phyloP scores from a whole-genome alignment of 2,888 invertebrate species.

The Nephrotoma appendiculata region DNA sequence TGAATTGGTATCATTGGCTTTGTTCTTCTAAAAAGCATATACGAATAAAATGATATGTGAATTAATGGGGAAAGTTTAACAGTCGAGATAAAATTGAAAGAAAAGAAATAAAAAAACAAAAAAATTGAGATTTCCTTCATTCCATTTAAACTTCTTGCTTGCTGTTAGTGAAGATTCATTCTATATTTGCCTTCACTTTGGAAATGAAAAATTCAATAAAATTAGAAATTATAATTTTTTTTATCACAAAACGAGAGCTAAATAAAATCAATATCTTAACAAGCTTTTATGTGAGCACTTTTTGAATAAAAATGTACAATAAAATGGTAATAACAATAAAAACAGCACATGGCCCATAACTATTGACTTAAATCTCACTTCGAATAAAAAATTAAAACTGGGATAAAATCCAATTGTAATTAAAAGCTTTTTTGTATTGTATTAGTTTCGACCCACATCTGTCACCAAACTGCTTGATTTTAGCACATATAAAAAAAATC shows the following conservation, averaged over 20 bases:
- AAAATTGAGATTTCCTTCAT: background rate
- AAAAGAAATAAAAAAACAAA: background rate
- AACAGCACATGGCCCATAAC: background rate
- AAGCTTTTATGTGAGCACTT: background rate
- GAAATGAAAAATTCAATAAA: background rate
- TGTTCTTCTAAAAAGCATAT: background rate
- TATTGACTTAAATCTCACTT: background rate
- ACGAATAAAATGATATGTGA: background rate
- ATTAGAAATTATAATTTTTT: background rate
- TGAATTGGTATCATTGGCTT: background rate
- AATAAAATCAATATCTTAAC: background rate
- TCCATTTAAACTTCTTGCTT: background rate
- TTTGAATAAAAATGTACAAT: background rate
- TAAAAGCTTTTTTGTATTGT: background rate
- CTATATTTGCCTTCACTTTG: background rate
- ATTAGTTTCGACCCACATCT: background rate
- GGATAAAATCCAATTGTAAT: background rate
- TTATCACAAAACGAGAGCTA: background rate
- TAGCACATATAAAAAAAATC: background rate
- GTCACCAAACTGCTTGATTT: background rate
- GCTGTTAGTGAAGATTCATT: background rate
- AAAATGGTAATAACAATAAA: background rate
- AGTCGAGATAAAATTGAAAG: background rate
- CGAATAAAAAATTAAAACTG: background rate
- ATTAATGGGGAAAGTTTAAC: background rate